phyloP scores from a whole-genome alignment of 2,888 invertebrate genomes.

The Pachycephus smyrnensis region DNA sequence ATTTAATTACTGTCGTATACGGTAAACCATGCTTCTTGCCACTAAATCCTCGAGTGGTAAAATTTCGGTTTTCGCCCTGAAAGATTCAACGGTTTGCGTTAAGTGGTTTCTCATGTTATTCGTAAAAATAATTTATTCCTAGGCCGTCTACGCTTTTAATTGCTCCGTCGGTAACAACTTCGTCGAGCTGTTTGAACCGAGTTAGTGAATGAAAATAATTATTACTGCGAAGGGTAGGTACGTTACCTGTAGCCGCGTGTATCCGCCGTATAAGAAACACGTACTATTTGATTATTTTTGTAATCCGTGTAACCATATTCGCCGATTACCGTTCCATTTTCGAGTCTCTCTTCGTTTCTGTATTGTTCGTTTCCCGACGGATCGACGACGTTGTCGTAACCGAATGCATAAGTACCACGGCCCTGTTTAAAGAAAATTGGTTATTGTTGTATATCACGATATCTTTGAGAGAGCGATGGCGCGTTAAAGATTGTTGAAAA shows the following conservation, averaged over 20 bases:
- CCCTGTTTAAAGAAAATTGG: constrained; percentile 58
- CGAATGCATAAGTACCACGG: constrained; percentile 78
- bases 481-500: background rate
- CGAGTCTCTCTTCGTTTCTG: constrained; percentile 76
- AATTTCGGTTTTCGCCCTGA: constrained; percentile 21
- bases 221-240: background rate
- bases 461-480: background rate
- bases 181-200: background rate
- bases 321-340: constrained; percentile 80
- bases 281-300: constrained; percentile 23
- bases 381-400: constrained; percentile 77
- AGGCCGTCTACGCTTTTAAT: background rate
- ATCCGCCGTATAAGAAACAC: constrained; percentile 32
- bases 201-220: background rate
- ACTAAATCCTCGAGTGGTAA: constrained; percentile 4
- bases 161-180: background rate
- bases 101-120: background rate
- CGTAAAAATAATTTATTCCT: background rate
- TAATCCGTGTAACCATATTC: constrained; percentile 74
- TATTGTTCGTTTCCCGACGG: constrained; percentile 76
- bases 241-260: constrained; percentile 35
- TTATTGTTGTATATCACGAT: background rate
- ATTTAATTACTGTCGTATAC: background rate
- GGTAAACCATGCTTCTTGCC: background rate
- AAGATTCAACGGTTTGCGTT: background rate